A percentile compares a stretch with the other conserved stretches of the same genome.
These are phyloP conservation scores for Chydorus sphaericus DNA, from an alignment of 2,888 invertebrate species.

Conservation along the genomic window DNA sequence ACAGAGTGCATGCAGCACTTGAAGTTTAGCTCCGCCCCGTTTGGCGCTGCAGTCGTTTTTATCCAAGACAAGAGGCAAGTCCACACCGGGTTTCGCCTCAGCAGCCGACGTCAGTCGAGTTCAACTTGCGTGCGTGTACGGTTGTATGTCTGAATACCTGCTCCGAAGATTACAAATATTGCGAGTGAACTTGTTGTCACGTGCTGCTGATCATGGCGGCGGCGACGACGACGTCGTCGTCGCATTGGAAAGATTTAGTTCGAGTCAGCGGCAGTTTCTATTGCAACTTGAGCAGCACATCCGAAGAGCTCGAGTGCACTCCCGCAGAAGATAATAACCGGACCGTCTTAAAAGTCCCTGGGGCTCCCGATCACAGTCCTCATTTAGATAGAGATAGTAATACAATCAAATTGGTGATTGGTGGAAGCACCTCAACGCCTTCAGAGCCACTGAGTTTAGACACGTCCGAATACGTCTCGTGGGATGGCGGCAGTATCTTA, in stretches of 20 bases:
- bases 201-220: no score
- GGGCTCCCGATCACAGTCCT: neutral
- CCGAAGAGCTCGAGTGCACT: neutral
- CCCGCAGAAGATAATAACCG: neutral
- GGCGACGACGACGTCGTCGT: neutral
- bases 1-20: no score
- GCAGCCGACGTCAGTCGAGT: neutral
- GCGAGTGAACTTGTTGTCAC: no score
- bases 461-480: neutral
- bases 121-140: neutral
- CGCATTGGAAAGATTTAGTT: neutral
- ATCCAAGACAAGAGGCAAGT: no score
- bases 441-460: slow-evolving; percentile 1
- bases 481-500: neutral
- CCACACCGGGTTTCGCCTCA: neutral
- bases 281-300: neutral
- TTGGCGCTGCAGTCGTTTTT: no score
- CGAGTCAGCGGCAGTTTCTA: slow-evolving; percentile 1
- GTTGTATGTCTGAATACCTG: neutral
- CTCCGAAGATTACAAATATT: no score
- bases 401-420: slow-evolving; percentile 1
- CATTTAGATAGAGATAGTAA: neutral
- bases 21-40: no score
- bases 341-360: neutral
- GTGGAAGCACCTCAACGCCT: no score